phyloP scores from a whole-genome alignment of 23 tunicate genomes.

The Clavelina lepadiformis region DNA sequence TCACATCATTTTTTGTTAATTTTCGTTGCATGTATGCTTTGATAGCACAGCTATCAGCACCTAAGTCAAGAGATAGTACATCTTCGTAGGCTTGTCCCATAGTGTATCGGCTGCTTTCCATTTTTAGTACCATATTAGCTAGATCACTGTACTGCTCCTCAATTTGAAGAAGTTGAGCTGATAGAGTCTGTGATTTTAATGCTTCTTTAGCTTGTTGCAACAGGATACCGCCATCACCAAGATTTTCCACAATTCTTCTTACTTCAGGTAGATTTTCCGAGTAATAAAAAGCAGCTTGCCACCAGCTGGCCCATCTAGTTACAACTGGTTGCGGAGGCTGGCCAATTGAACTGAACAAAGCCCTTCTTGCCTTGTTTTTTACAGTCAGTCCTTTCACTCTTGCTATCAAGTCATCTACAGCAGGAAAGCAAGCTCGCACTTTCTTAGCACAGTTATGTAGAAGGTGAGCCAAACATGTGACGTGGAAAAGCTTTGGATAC shows the following conservation, averaged over 20 bases:
- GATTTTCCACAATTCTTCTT: slow-evolving; percentile 3
- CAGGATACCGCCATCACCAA: slow-evolving; percentile 7
- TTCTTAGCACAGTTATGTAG: slow-evolving; percentile 26
- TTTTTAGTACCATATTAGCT: slow-evolving; percentile 14
- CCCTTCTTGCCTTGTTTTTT: slow-evolving; percentile 22
- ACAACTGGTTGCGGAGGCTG: slow-evolving; percentile 28
- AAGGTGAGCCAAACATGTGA: too few relatives aligned
- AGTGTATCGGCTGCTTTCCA: slow-evolving; percentile 31
- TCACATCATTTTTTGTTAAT: slow-evolving; percentile 6
- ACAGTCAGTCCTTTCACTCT: slow-evolving; percentile 7
- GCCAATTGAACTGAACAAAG: slow-evolving; percentile 7
- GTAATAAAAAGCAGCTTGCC: slow-evolving; percentile 20
- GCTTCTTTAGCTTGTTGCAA: slow-evolving; percentile 9
- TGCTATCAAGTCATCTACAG: slow-evolving; percentile 24
- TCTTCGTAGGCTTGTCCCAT: slow-evolving; percentile 7
- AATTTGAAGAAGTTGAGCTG: slow-evolving; percentile 6
- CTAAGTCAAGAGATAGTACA: not conserved
- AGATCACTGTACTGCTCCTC: not conserved
- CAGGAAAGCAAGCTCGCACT: slow-evolving; percentile 12
- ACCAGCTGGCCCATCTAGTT: slow-evolving; percentile 32
- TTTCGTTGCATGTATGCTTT: not conserved
- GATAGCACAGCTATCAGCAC: slow-evolving; percentile 8
- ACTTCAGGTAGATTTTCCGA: slow-evolving; percentile 15
- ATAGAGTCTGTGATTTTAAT: slow-evolving; percentile 3
- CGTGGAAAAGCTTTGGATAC: slow-evolving; percentile 19